Evolutionary conservation across 2,797 vertebrate genomes (phyloP), one percentile per base, ranked within the genome.

Genomic region (Takifugu rubripes): DNA sequence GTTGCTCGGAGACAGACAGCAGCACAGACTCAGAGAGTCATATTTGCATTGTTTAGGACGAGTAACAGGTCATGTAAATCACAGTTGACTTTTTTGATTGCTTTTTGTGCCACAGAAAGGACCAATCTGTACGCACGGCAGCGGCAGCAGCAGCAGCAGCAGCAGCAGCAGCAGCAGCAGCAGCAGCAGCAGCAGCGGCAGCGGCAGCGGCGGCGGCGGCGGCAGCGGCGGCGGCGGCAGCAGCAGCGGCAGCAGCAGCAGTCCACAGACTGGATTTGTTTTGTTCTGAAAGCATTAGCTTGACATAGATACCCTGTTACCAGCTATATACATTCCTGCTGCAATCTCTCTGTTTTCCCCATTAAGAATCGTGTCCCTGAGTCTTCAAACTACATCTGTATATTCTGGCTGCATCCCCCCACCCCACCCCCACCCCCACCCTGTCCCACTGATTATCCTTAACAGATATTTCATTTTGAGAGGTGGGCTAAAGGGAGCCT

Each of bases 331-430:
- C 84, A 78, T 67, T 75, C 70, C 59, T 53, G 72, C 78, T 68
- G 61, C 70, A 71, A 72, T 58, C 61, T 61, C 50, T 69, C 52
- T 44, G 33, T 77, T 61, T 53, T 72, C 64, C 36, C 68, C 52
- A 16, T 64, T 56, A 82, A 52, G 63, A 79, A 66, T 82, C 83
- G 64, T 82, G 69, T 88, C 87, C 87, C 89, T 90, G 87, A 89
- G 89, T 84, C 87, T 84, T 86, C 80, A 70, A 74, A 79, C 72
- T 68, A 59, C 21, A 56, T 75, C 62, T 73, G 66, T 76, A 75
- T 65, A 77, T 75, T 74, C 55, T 68, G 49, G 45, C 66, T 57
- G 61, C 58, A 54, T 45, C 66, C 44, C 44, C 6, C 44, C n/a
- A 45, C 45, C 25, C 36, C 64, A 29, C 56, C 62, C 56, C 63